phyloP scores from a whole-genome alignment of 2,797 vertebrate genomes.

The Kryptolebias ocellatus region DNA sequence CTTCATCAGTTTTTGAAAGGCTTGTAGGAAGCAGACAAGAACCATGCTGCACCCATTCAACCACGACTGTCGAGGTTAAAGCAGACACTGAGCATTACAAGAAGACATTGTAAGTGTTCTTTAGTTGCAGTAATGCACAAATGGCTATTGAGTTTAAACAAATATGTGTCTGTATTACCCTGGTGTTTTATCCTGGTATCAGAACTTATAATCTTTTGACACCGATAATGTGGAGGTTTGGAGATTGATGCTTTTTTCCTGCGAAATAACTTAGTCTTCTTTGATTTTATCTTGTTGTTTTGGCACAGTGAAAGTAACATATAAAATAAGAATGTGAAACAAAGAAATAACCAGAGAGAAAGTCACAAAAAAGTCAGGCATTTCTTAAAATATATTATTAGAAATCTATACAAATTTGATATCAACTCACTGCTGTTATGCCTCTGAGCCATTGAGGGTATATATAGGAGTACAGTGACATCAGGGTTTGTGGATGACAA shows the following conservation, averaged over 20 bases:
- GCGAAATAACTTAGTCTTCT: background rate
- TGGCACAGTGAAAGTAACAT: background rate
- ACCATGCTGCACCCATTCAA: conserved; percentile 12
- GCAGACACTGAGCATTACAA: background rate
- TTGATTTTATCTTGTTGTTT: background rate
- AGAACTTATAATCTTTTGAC: too few species aligned
- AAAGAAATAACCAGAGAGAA: background rate
- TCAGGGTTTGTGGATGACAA: too few species aligned
- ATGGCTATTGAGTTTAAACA: background rate
- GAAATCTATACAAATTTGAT: background rate
- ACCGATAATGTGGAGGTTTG: background rate
- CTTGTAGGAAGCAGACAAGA: conserved; percentile 40
- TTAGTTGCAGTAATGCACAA: background rate
- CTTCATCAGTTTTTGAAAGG: conserved; percentile 59
- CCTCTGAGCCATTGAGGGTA: too few species aligned
- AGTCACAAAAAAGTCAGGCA: background rate
- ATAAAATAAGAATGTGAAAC: background rate
- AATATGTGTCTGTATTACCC: background rate
- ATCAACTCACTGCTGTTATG: too few species aligned
- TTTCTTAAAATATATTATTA: background rate
- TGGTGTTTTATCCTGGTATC: too few species aligned
- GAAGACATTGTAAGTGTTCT: background rate
- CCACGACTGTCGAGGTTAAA: conserved; percentile 39
- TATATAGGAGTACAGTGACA: too few species aligned
- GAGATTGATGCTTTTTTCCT: background rate